Conservation (phyloP, 2,113 vertebrate species). For the Tenrec ecaudatus region DNA sequence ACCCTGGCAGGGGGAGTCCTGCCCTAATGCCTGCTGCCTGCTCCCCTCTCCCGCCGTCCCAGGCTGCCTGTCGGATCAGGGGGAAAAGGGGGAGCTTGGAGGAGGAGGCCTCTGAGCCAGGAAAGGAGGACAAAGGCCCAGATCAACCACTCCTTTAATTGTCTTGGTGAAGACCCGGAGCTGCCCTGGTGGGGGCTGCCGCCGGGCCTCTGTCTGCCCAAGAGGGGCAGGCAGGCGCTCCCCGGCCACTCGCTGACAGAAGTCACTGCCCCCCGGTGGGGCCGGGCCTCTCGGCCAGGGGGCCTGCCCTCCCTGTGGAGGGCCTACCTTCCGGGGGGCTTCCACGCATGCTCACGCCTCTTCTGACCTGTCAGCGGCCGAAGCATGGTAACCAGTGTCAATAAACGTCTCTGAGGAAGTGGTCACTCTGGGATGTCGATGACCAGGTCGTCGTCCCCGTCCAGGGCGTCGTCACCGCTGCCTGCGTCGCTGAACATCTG, state of each 20-base stretch:
- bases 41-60: conserved; percentile 65
- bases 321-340: conserved; percentile 52
- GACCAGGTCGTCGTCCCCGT: conserved; percentile 85
- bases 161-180: conserved; percentile 61
- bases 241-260: conserved; percentile 27
- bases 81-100: conserved; percentile 66
- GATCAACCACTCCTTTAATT: conserved; percentile 68
- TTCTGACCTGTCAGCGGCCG: conserved; percentile 79
- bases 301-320: conserved; percentile 43
- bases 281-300: conserved; percentile 20
- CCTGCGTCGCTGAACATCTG: conserved; percentile 87
- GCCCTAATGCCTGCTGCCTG: neutral
- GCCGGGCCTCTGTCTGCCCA: neutral
- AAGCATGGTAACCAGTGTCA: conserved; percentile 78
- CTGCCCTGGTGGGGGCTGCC: conserved; percentile 63
- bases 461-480: conserved; percentile 84
- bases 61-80: conserved; percentile 79
- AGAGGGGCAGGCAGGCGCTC: conserved; percentile 38
- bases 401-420: conserved; percentile 79
- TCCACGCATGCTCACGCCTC: conserved; percentile 79
- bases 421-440: conserved; percentile 86
- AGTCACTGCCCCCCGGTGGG: conserved; percentile 48
- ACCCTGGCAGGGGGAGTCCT: neutral
- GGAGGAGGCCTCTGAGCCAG: conserved; percentile 54
- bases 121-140: neutral